Evolutionary conservation across 2,797 vertebrate species (phyloP), one percentile per base, ranked within the genome.

Genomic region (Echeneis naucrates): DNA sequence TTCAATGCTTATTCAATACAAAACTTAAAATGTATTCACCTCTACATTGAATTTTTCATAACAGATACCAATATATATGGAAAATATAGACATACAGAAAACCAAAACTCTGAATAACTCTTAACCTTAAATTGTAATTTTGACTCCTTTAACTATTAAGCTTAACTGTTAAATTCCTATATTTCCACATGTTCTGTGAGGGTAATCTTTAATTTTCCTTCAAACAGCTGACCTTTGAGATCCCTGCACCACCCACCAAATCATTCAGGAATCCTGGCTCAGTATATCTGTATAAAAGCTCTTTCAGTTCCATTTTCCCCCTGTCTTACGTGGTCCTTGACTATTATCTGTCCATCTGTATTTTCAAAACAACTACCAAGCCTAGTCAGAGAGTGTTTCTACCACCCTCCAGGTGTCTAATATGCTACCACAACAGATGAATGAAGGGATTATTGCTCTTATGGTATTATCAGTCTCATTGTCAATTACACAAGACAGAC

Each of bases 361-460:
- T 58, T 68, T 72, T 45, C 56, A 53, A 66, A 77, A 53, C 40
- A 35, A 4, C 35, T 67, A 55, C 24, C 8, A 26, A 47, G 55
- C 65, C 59, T 37, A 47, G 21, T 21, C 10, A 26, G 47, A 52
- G 8, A 54, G 8, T 33, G 52, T 66, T 62, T 54, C n/a, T 45
- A 54, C 59, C 13, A 45, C 2, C 1, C 4, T 40, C 44, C 78
- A 81, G 73, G 77, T 75, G 77, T 85, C 16, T 72, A 35, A 65
- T 44, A 48, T 64, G 13, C 30, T 2, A 27, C 8, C 19, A 14
- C 58, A 69, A 32, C 81, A 86, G 86, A 70, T 87, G 79, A 81
- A 59, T 65, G 81, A 75, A 67, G 48, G 56, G 67, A 83, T 77
- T 55, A 73, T 58, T 33, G 57, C 8, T 40, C 23, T 24, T 17